Evolutionary conservation across 2,888 invertebrate species (phyloP), one percentile per base, ranked within the genome.

Genomic region (Melitaea athalia): DNA sequence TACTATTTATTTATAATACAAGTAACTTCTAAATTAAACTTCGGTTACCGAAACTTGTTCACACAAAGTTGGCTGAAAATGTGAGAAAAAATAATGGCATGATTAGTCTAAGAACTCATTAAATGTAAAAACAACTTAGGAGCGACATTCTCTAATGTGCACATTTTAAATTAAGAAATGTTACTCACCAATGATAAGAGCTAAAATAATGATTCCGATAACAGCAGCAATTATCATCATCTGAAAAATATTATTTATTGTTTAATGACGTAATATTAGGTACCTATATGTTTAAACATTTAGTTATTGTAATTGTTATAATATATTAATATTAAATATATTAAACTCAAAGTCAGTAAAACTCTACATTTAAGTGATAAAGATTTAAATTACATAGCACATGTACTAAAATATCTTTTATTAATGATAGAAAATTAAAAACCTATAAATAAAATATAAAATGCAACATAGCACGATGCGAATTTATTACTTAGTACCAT

Each of bases 191-290:
- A 97, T 97, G 86, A 98, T 97, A 85, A 98, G 96, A 82, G 96
- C 96, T 86, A 97, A 91, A 85, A 97, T 95, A 80, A 97, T 94
- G 81, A 96, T 94, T 74, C 96, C 96, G 88, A 97, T 97, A 63
- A 97, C 95, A 75, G 97, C 97, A 90, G 97, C 96, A 78, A 97
- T 97, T 80, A 97, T 97, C 97, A 97, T 97, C 97, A 97, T 97
- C 95, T 95, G 89, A 14, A 92, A 70, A 59, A 31, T 17, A 57
- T 15, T 24, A 10, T 7, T 24, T 52, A n/a, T 42, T 8, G 10
- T 42, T 42, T 42, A 57, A n/a, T 8, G 38, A 33, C 3, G 14
- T 24, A 24, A 24, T 24, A 24, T 24, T 24, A n/a, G n/a, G n/a
- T n/a, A n/a, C n/a, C n/a, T n/a, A 24, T 3, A 24, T 24, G 24